A percentile compares a stretch with the other conserved stretches of the same genome.
phyloP scores from a whole-genome alignment of 2,888 invertebrate genomes.

The Spodoptera picta region DNA sequence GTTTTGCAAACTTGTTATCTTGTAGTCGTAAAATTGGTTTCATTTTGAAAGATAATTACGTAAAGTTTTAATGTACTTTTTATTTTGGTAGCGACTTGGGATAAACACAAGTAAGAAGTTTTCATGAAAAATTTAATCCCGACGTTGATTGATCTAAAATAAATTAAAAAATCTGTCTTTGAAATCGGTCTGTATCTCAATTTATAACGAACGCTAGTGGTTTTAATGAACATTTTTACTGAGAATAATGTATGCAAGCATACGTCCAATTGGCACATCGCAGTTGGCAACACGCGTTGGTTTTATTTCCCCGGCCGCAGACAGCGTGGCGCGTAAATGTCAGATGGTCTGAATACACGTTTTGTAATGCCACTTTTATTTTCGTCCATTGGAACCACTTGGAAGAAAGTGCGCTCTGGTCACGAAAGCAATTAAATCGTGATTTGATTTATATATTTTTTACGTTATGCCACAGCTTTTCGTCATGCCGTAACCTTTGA shows the following conservation, averaged over 20 bases:
- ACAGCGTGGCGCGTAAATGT: conserved; percentile 84
- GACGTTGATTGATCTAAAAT: no score
- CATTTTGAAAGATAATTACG: conserved; percentile 5
- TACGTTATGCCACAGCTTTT: conserved; percentile 54
- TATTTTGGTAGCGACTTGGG: background rate
- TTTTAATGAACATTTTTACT: conserved; percentile 16
- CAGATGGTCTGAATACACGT: conserved; percentile 64
- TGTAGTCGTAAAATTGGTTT: conserved; percentile 28
- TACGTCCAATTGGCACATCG: conserved; percentile 59
- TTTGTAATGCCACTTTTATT: conserved; percentile 65
- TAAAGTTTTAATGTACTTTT: conserved; percentile 18
- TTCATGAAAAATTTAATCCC: no score
- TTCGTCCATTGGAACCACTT: conserved; percentile 52
- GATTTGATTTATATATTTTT: conserved; percentile 67
- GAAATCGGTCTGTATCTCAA: no score
- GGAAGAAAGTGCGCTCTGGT: conserved; percentile 69
- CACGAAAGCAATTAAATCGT: conserved; percentile 74
- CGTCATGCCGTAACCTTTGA: conserved; percentile 55
- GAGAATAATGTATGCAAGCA: conserved; percentile 30
- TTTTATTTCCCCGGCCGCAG: conserved; percentile 69
- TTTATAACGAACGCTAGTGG: background rate
- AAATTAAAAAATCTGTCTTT: no score
- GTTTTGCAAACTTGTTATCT: conserved; percentile 35
- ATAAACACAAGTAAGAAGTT: no score
- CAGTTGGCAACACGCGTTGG: conserved; percentile 67